phyloP scores from a whole-genome alignment of 2,113 vertebrate genomes.

The Nothobranchius furzeri region DNA sequence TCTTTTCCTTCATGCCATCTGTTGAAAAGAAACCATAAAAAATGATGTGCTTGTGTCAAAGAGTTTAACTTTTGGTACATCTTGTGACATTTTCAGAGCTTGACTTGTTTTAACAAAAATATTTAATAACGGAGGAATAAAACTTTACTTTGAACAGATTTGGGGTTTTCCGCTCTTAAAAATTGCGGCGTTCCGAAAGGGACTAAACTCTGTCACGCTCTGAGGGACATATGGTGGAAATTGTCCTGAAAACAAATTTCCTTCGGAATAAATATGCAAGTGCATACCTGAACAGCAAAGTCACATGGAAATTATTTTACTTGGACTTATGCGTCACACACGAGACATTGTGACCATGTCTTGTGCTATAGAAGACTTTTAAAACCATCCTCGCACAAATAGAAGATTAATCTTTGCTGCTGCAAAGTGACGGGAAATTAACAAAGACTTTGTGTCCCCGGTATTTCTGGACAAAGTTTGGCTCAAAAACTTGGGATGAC shows the following conservation, averaged over 20 bases:
- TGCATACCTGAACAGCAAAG: slow-evolving; percentile 57
- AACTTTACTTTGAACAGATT: not conserved
- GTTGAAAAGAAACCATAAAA: not conserved
- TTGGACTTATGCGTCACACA: slow-evolving; percentile 30
- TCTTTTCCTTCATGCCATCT: too few relatives aligned
- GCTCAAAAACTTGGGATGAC: slow-evolving; percentile 30
- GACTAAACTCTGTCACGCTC: slow-evolving; percentile 42
- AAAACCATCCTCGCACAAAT: not conserved
- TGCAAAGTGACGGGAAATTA: slow-evolving; percentile 30
- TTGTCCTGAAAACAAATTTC: slow-evolving; percentile 64
- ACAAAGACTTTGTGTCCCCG: slow-evolving; percentile 10
- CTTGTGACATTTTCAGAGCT: not conserved
- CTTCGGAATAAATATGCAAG: slow-evolving; percentile 38
- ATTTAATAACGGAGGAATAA: not conserved
- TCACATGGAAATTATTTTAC: slow-evolving; percentile 32
- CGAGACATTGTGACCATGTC: not conserved
- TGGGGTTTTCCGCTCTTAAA: not conserved
- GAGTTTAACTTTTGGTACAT: not conserved
- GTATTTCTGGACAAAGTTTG: slow-evolving; percentile 19
- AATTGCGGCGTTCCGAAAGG: slow-evolving; percentile 29
- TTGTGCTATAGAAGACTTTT: slow-evolving; percentile 10
- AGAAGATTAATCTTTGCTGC: slow-evolving; percentile 3
- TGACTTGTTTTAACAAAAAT: not conserved
- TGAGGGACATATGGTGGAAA: slow-evolving; percentile 57
- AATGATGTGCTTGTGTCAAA: not conserved